Evolutionary conservation across 2,113 vertebrate genomes (phyloP).

Genomic region (Elaphurus davidianus): DNA sequence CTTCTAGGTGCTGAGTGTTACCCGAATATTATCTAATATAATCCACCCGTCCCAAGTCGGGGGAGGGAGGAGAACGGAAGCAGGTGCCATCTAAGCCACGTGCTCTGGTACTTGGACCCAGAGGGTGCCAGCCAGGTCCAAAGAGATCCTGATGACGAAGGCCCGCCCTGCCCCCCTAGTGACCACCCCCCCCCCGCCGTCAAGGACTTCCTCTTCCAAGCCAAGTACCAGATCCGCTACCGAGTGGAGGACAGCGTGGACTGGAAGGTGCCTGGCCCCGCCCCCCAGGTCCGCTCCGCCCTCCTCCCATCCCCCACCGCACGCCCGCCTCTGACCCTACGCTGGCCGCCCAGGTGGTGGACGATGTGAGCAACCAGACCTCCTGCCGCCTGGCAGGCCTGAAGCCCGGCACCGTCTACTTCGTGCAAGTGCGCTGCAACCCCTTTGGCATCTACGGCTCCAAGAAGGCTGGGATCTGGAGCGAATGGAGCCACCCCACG

Average conservation of each 20-base stretch:
- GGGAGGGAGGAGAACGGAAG: background rate
- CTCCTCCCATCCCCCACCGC: too few relatives aligned
- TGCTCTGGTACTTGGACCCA: background rate
- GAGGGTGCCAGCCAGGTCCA: background rate
- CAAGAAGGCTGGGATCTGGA: conserved; percentile 97
- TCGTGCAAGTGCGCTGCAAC: conserved; percentile 97
- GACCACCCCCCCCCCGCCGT: conserved; percentile 93
- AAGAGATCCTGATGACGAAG: background rate
- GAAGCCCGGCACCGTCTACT: conserved; percentile 95
- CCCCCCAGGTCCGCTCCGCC: too few relatives aligned
- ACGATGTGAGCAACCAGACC: conserved; percentile 97
- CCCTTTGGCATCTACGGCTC: conserved; percentile 97
- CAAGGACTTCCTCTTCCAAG: conserved; percentile 96
- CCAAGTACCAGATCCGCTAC: conserved; percentile 98
- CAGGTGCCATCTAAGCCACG: background rate
- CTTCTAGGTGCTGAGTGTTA: conserved; percentile 28
- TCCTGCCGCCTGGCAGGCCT: conserved; percentile 95
- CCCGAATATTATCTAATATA: background rate
- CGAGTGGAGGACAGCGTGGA: conserved; percentile 93
- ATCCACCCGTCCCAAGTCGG: background rate
- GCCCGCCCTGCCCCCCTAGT: conserved; percentile 79
- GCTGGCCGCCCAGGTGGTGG: conserved; percentile 89
- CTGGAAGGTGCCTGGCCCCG: conserved; percentile 89
- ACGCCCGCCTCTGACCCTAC: background rate
- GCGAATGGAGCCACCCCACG: conserved; percentile 96